Evolutionary conservation across 37 sponge, comb jelly and placozoan species (phyloP).

Genomic region (Beroe forskalii): DNA sequence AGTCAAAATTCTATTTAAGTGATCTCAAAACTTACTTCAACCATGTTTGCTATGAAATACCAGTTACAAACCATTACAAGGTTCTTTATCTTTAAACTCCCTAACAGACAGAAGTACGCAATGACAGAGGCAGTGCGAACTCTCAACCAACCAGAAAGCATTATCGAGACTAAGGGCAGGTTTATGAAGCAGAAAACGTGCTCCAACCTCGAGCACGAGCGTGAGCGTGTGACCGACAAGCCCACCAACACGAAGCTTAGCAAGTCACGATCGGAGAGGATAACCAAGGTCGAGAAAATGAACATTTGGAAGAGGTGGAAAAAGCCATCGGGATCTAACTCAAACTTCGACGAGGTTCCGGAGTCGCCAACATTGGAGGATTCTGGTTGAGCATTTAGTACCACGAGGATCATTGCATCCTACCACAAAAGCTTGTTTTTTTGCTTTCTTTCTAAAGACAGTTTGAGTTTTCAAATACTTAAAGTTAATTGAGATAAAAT

Average conservation of each 20-base stretch:
- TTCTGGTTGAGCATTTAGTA: no score
- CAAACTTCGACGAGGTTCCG: background rate
- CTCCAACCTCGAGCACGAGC: conserved; percentile 8
- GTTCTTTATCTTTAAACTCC: no score
- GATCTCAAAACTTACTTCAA: no score
- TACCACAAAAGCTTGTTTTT: no score
- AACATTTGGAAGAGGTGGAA: conserved; percentile 49
- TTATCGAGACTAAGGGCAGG: background rate
- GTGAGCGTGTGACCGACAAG: conserved; percentile 1
- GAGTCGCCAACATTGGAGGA: no score
- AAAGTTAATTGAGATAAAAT: no score
- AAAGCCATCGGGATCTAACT: conserved; percentile 20
- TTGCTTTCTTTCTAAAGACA: no score
- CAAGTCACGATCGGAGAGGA: conserved; percentile 28
- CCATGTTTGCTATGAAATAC: no score
- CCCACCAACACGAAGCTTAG: conserved; percentile 35
- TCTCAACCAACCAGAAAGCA: background rate
- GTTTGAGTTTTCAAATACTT: no score
- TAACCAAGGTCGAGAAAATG: conserved; percentile 50
- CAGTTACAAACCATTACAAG: no score
- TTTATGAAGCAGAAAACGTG: conserved; percentile 43
- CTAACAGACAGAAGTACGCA: conserved; percentile 32
- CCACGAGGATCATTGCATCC: no score
- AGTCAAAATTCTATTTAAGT: no score
- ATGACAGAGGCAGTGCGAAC: conserved; percentile 27